Conservation (phyloP, 1,140 invertebrate species). For the Zaprionus inermis region DNA sequence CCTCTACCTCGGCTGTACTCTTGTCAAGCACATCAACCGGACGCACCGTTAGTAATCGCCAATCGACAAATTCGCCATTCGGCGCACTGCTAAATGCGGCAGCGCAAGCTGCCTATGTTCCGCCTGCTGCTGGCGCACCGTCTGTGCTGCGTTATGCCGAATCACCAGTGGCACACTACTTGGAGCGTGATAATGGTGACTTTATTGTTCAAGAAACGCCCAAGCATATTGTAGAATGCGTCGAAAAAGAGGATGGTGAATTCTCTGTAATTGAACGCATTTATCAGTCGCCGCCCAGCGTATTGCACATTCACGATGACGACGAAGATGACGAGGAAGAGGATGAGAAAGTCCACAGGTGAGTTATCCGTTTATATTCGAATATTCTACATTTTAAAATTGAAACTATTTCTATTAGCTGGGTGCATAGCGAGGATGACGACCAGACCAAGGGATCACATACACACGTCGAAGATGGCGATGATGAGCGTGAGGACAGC, state of each 20-base stretch:
- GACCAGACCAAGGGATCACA: slow-evolving; percentile 31
- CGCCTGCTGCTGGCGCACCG: slow-evolving; percentile 46
- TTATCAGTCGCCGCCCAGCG: slow-evolving; percentile 81
- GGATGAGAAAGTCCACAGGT: background rate
- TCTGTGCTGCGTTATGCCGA: slow-evolving; percentile 78
- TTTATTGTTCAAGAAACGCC: slow-evolving; percentile 83
- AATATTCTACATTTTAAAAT: background rate
- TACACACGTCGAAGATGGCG: slow-evolving; percentile 49
- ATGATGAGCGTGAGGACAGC: slow-evolving; percentile 68
- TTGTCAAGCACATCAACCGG: slow-evolving; percentile 13
- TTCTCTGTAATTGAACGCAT: slow-evolving; percentile 83
- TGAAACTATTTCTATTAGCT: slow-evolving; percentile 10
- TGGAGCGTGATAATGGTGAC: slow-evolving; percentile 80
- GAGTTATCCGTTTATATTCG: slow-evolving; percentile 1
- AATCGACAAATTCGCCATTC: slow-evolving; percentile 64
- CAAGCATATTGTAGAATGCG: slow-evolving; percentile 81
- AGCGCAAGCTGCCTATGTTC: slow-evolving; percentile 60
- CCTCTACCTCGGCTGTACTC: slow-evolving; percentile 12
- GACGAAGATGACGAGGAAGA: slow-evolving; percentile 66
- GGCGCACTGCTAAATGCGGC: slow-evolving; percentile 68
- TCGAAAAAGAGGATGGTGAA: slow-evolving; percentile 80
- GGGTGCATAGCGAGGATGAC: slow-evolving; percentile 49
- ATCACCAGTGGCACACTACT: slow-evolving; percentile 79
- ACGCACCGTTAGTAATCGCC: slow-evolving; percentile 44
- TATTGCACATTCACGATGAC: slow-evolving; percentile 79